Base-by-base conservation (phyloP, 2,797 vertebrate genomes). In the Helicolenus hilgendorfi region DNA sequence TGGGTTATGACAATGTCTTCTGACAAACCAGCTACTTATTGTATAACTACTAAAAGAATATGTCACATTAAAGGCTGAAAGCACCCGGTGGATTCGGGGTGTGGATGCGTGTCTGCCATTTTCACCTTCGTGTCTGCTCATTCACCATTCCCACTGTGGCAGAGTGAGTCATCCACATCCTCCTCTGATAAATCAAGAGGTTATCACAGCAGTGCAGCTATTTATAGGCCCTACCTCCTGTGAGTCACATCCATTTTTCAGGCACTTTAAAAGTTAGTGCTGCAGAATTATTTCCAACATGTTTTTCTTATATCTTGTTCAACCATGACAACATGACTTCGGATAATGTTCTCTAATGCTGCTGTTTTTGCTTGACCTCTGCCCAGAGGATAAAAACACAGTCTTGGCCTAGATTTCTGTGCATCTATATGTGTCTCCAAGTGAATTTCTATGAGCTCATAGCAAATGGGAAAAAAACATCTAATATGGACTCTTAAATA, bases 121-220 rank as follows among this genome's bases (percentile, higher is more conserved):
- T 85, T 84, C 73, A 72, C 76, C 65, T 73, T 81, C 69, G 59
- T 78, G 70, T 76, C 77, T 85, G 81, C 77, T 85, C 87, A 91
- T 84, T 94, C 93, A 91, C 85, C 27, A 73, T 79, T 91, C 81
- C 80, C 81, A 69, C 65, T 38, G 87, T 84, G 88, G 81, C 82
- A 73, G 89, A 88, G 85, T 97, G 97, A 97, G 86, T 97, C 97
- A 97, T 96, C 94, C 94, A 92, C 90, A 93, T 87, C 91, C 89
- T 90, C 79, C 82, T 77, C 87, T 86, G 94, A 97, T 96, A 96
- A 97, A 96, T 97, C 93, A 92, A 95, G 89, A 93, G 86, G 93
- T 96, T 95, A 96, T 96, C 95, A 88, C 90, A 49, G 87, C 90
- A 60, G 79, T 64, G 72, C 45, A 22, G 88, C 94, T 97, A 97